A percentile compares a stretch with the other conserved stretches of the same genome.
phyloP scores from a whole-genome alignment of 1,140 invertebrate genomes.

The Metopolophium dirhodum region DNA sequence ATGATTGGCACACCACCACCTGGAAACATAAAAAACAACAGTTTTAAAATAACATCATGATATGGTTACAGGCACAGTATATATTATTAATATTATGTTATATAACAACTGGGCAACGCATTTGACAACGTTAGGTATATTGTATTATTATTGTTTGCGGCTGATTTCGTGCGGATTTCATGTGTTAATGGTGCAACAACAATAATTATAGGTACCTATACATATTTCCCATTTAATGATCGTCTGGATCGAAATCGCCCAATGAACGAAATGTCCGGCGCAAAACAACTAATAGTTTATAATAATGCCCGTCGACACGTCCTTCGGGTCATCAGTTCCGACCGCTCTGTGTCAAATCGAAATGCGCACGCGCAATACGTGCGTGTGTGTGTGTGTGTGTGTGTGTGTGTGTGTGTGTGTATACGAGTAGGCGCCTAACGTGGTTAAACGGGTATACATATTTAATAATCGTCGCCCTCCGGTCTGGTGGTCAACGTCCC shows the following conservation, averaged over 20 bases:
- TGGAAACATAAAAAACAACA: conserved; percentile 18
- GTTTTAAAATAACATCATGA: neutral
- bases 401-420: neutral
- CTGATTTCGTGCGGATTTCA: neutral
- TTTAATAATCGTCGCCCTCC: neutral
- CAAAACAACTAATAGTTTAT: neutral
- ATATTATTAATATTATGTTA: neutral
- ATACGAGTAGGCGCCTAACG: neutral
- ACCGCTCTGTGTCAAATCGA: conserved; percentile 22
- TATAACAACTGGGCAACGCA: neutral
- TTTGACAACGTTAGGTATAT: neutral
- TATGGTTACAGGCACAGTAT: neutral
- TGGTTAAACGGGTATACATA: neutral
- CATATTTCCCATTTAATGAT: neutral
- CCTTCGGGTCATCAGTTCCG: conserved; percentile 22
- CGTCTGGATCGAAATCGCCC: neutral
- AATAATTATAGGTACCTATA: neutral
- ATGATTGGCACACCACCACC: neutral
- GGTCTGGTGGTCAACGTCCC: neutral
- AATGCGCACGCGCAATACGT: neutral
- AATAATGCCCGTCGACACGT: neutral
- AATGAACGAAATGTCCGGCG: neutral
- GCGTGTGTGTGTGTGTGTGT: too few species aligned
- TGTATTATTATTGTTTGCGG: neutral
- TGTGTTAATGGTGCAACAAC: neutral